Conservation (phyloP, 2,113 vertebrate species). For the Bothrops jararaca region DNA sequence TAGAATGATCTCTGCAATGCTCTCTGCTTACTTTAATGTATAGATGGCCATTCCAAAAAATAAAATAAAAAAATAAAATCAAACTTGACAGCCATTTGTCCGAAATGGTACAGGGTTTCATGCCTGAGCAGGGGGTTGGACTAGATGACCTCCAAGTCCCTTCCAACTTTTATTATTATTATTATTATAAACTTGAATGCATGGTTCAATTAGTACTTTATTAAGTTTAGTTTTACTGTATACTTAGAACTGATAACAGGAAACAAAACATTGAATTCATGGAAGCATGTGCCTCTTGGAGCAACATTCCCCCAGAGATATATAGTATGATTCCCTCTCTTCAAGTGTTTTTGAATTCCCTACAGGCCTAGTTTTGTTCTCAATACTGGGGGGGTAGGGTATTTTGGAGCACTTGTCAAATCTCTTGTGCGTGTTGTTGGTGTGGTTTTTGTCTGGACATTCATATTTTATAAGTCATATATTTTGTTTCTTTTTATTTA, state of each 20-base stretch:
- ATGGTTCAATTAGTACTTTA: neutral
- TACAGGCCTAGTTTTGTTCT: neutral
- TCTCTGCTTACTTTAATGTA: neutral
- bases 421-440: neutral
- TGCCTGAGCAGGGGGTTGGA: no score
- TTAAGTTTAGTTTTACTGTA: neutral
- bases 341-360: neutral
- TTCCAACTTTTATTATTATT: no score
- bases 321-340: neutral
- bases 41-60: neutral
- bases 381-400: neutral
- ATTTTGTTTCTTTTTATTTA: neutral
- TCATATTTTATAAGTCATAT: neutral
- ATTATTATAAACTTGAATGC: neutral
- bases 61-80: no score
- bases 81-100: no score
- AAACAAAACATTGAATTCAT: neutral
- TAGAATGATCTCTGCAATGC: neutral
- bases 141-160: no score
- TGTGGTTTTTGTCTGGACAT: neutral
- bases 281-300: neutral
- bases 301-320: neutral
- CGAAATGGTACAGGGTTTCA: no score
- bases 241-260: neutral
- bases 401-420: neutral